Conservation (phyloP, 1,140 invertebrate species). For the Monomorium pharaonis region DNA sequence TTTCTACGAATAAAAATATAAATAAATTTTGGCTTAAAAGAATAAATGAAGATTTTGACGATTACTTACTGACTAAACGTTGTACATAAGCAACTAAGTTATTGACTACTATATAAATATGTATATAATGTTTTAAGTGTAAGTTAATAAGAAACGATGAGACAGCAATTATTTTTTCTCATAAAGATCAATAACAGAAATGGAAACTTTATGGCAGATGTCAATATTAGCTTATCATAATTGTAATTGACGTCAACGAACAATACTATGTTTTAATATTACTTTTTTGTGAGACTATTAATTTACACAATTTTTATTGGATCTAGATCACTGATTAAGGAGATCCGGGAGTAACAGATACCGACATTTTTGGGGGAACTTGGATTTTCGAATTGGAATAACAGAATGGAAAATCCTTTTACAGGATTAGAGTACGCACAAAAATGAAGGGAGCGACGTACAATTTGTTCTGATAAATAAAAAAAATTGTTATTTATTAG, state of each 20-base stretch:
- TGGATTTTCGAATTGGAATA: no score
- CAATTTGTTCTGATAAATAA: no score
- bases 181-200: background rate
- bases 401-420: no score
- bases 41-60: no score
- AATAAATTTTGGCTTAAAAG: no score
- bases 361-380: no score
- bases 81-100: background rate
- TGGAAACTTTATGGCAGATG: background rate
- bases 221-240: background rate
- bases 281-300: background rate
- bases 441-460: no score
- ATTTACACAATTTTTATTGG: slow-evolving; percentile 6
- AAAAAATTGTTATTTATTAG: no score
- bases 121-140: background rate
- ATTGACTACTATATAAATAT: background rate
- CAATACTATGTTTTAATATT: background rate
- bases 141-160: background rate
- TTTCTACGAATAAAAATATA: no score
- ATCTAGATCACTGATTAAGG: background rate
- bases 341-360: no score
- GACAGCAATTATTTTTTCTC: background rate
- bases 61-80: no score
- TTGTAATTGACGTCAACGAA: slow-evolving; percentile 5
- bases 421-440: no score